Percentiles rank a stretch among this genome's conserved stretches.
Conservation (phyloP, 30 jellyfish, hydroid and myxozoan species). For the Mastigias papua region DNA sequence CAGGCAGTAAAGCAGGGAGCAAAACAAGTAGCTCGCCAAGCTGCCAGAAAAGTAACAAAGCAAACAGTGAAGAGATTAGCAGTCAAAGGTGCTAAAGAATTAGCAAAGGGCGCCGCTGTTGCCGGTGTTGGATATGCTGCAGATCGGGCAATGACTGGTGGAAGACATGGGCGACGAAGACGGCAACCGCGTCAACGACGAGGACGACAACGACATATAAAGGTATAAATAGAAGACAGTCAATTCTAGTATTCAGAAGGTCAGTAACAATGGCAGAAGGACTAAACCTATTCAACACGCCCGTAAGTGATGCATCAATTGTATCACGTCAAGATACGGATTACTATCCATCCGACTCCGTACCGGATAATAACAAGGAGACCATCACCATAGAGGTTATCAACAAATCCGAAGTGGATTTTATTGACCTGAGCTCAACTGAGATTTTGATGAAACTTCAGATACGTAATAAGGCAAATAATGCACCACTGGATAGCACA, state of each 20-base stretch:
- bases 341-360: conserved; percentile 8
- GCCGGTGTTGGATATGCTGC: not conserved
- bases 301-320: not conserved
- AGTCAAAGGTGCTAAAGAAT: not conserved
- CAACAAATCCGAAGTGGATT: not conserved
- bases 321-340: not conserved
- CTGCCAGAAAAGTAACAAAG: not conserved
- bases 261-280: not conserved
- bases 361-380: conserved; percentile 4
- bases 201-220: not conserved
- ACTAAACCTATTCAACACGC: not conserved
- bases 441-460: not conserved
- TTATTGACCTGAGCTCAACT: not conserved
- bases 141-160: not conserved
- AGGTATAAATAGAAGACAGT: not conserved
- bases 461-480: not conserved
- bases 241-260: no score
- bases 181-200: not conserved
- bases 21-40: not conserved
- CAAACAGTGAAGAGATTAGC: not conserved
- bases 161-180: not conserved
- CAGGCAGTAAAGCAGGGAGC: not conserved
- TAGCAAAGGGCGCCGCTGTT: not conserved
- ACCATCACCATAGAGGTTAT: not conserved
- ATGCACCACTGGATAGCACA: not conserved